phyloP scores from a whole-genome alignment of 2,113 vertebrate genomes.

The Corythoichthys intestinalis region DNA sequence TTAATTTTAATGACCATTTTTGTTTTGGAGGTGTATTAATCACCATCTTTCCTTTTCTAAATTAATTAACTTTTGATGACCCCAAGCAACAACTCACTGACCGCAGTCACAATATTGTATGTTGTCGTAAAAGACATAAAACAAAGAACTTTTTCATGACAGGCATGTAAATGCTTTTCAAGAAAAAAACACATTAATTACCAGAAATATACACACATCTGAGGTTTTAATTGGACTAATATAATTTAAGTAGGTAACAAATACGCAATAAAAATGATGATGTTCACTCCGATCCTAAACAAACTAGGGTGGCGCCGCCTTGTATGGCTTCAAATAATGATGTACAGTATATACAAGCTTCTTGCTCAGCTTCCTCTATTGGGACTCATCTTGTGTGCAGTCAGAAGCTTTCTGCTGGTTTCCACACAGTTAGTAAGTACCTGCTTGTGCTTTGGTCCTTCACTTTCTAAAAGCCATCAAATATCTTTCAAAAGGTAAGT shows the following conservation, averaged over 20 bases:
- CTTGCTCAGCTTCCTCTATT: slow-evolving; percentile 27
- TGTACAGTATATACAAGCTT: slow-evolving; percentile 4
- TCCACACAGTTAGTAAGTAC: background rate
- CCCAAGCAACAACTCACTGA: no score
- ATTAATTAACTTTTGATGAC: no score
- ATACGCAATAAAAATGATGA: background rate
- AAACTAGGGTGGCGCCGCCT: slow-evolving; percentile 19
- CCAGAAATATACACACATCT: no score
- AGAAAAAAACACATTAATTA: no score
- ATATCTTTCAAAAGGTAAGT: background rate
- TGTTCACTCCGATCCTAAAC: background rate
- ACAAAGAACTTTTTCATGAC: no score
- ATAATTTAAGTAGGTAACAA: background rate
- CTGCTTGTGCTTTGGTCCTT: background rate
- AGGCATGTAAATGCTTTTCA: no score
- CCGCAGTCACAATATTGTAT: no score
- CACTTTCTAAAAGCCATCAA: background rate
- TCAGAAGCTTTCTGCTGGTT: background rate
- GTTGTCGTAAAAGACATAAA: no score
- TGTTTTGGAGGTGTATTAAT: no score
- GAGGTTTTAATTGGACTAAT: no score
- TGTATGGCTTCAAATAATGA: background rate
- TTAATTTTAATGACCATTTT: no score
- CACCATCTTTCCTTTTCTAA: no score
- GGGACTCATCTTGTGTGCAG: background rate